phyloP scores from a whole-genome alignment of 1,140 invertebrate genomes.

The Hyles vespertilio region DNA sequence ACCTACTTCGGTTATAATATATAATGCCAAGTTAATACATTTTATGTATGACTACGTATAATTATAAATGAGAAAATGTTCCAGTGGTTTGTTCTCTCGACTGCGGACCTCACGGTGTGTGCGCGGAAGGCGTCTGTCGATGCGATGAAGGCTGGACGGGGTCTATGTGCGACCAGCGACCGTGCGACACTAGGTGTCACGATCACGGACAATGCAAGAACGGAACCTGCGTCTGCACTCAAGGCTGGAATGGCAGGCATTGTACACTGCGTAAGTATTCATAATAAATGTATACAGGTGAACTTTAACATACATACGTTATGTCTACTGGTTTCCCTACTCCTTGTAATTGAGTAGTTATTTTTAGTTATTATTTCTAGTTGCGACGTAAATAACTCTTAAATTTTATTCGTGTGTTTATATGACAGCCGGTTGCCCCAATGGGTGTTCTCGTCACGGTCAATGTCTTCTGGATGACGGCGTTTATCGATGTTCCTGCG shows the following conservation, averaged over 20 bases:
- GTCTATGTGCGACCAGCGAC: constrained; percentile 90
- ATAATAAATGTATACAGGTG: constrained; percentile 2
- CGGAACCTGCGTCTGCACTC: constrained; percentile 96
- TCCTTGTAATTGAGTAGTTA: too few species aligned
- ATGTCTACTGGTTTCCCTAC: too few species aligned
- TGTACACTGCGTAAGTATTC: constrained; percentile 93
- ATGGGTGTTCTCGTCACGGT: constrained; percentile 93
- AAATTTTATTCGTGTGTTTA: constrained; percentile 2
- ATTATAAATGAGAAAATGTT: not conserved
- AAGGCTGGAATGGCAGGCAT: constrained; percentile 98
- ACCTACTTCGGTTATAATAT: too few species aligned
- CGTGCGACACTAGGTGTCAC: constrained; percentile 93
- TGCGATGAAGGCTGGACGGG: constrained; percentile 96
- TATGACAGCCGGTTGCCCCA: constrained; percentile 92
- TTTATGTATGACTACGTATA: too few species aligned
- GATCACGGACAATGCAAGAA: constrained; percentile 98
- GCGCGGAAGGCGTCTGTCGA: constrained; percentile 91
- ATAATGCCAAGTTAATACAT: too few species aligned
- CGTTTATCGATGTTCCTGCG: constrained; percentile 94
- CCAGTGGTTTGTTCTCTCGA: constrained; percentile 92
- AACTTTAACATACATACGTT: too few species aligned
- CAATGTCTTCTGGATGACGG: constrained; percentile 89
- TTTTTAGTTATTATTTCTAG: too few species aligned
- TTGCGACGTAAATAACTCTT: not conserved
- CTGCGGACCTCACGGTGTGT: constrained; percentile 93